phyloP scores from a whole-genome alignment of 2,113 vertebrate species.

The Pollachius pollachius region DNA sequence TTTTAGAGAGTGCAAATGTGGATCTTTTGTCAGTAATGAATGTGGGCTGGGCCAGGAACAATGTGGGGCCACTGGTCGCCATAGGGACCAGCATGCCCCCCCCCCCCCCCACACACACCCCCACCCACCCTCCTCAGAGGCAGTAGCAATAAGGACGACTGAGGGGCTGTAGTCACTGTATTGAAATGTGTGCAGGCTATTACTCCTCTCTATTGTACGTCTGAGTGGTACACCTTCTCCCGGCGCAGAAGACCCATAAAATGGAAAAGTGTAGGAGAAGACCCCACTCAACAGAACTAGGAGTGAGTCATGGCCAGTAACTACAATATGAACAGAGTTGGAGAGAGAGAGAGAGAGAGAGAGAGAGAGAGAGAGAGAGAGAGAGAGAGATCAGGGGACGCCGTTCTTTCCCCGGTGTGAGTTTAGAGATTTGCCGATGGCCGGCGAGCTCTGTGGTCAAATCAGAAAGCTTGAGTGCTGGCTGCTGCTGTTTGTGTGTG shows the following conservation, averaged over 20 bases:
- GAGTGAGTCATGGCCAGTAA: not conserved
- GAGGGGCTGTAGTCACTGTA: constrained; percentile 63
- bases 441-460: too few relatives aligned
- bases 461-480: too few relatives aligned
- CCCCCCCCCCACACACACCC: constrained; percentile 21
- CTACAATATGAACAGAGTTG: too few relatives aligned
- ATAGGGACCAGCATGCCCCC: constrained; percentile 72
- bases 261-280: not conserved
- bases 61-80: constrained; percentile 77
- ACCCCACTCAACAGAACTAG: not conserved
- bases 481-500: too few relatives aligned
- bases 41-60: constrained; percentile 77
- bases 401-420: constrained; percentile 7
- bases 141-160: constrained; percentile 63
- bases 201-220: constrained; percentile 62
- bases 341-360: not conserved
- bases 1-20: constrained; percentile 40
- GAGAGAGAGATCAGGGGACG: not conserved
- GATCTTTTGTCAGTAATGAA: constrained; percentile 75
- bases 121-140: constrained; percentile 54
- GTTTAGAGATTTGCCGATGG: too few relatives aligned
- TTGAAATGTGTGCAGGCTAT: constrained; percentile 70
- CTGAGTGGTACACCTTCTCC: constrained; percentile 42
- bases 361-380: not conserved
- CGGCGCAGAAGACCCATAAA: constrained; percentile 25